Conservation (phyloP, 2,888 invertebrate species). For the Aethes cnicana region DNA sequence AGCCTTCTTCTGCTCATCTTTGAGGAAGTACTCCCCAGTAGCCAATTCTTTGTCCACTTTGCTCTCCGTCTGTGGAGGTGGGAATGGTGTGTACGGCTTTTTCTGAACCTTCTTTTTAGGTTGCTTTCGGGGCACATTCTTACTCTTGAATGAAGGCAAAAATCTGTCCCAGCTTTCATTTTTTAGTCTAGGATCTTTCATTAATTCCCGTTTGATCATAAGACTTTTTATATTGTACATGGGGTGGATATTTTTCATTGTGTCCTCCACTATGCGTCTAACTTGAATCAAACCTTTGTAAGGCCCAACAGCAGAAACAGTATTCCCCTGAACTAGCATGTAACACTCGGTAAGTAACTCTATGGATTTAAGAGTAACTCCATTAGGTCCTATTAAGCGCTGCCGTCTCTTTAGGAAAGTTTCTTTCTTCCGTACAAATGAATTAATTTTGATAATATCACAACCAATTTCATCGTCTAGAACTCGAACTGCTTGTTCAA, state of each 20-base stretch:
- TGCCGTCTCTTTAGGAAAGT: constrained; percentile 97
- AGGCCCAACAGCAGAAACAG: constrained; percentile 98
- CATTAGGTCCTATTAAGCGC: constrained; percentile 97
- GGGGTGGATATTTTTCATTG: constrained; percentile 99
- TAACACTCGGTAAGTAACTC: constrained; percentile 98
- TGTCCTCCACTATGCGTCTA: constrained; percentile 95
- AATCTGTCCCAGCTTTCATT: constrained; percentile 98
- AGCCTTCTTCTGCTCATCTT: constrained; percentile 89
- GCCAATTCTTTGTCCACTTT: constrained; percentile 96
- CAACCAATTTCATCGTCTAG: constrained; percentile 94
- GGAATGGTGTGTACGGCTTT: constrained; percentile 98
- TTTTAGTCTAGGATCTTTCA: constrained; percentile 94
- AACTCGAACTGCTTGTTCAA: constrained; percentile 95
- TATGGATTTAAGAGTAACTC: constrained; percentile 98
- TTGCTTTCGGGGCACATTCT: constrained; percentile 94
- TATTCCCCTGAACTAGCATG: constrained; percentile 97
- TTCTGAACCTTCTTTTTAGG: constrained; percentile 94
- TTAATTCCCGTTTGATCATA: constrained; percentile 98
- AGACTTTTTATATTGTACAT: constrained; percentile 98
- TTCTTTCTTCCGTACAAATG: constrained; percentile 93
- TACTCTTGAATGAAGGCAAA: constrained; percentile 94
- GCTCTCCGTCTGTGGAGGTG: constrained; percentile 95
- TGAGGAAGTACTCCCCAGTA: constrained; percentile 98
- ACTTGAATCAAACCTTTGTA: constrained; percentile 94
- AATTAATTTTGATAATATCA: constrained; percentile 98